These are phyloP conservation scores for Cylloceria caligata DNA, from an alignment of 2,888 invertebrate species.

Conservation along the genomic window DNA sequence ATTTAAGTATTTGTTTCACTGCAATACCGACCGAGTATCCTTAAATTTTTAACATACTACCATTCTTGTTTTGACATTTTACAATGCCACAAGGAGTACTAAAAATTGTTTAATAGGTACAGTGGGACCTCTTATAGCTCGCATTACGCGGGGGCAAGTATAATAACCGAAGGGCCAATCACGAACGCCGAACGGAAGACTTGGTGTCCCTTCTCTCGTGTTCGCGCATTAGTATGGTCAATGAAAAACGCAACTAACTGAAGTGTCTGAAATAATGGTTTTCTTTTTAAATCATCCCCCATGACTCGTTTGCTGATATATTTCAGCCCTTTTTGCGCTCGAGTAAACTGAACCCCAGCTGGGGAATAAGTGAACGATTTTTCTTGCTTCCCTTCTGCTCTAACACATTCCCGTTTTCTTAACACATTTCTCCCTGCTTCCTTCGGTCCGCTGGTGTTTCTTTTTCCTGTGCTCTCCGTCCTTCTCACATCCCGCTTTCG, in stretches of 20 bases:
- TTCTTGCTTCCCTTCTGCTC: conserved; percentile 23
- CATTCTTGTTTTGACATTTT: too few relatives aligned
- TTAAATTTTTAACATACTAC: neutral
- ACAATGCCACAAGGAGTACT: too few relatives aligned
- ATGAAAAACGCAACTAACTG: too few relatives aligned
- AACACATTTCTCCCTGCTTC: conserved; percentile 30
- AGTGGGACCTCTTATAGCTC: too few relatives aligned
- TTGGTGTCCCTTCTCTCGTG: too few relatives aligned
- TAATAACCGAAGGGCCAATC: too few relatives aligned
- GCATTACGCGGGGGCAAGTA: too few relatives aligned
- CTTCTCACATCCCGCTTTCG: conserved; percentile 27
- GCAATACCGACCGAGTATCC: neutral
- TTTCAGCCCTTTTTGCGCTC: conserved; percentile 23
- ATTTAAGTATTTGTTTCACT: too few relatives aligned
- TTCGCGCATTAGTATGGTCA: too few relatives aligned
- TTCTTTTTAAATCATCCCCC: conserved; percentile 34
- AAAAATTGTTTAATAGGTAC: too few relatives aligned
- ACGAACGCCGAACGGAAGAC: too few relatives aligned
- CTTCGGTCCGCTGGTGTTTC: conserved; percentile 1
- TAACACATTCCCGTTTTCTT: neutral
- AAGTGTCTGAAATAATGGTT: neutral
- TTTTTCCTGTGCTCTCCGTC: conserved; percentile 9
- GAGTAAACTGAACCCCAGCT: conserved; percentile 1
- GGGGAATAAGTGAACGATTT: conserved; percentile 20
- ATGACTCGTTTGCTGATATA: conserved; percentile 23